Evolutionary conservation across 2,888 invertebrate genomes (phyloP), one percentile per base, ranked within the genome.

Genomic region (Protodeltote pygarga): DNA sequence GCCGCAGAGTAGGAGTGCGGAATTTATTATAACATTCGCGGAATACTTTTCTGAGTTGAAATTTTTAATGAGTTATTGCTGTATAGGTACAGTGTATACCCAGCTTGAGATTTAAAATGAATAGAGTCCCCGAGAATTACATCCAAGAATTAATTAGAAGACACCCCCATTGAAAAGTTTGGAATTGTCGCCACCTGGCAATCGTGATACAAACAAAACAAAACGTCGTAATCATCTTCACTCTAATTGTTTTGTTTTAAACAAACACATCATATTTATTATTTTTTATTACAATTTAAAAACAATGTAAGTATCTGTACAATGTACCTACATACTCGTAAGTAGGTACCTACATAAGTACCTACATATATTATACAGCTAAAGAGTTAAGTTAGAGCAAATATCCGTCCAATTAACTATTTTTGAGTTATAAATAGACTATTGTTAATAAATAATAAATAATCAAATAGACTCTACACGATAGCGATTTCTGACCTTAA

Each of bases 81-180:
- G 48, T 61, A 59, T 37, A n/a, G n/a, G n/a, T n/a, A n/a, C n/a
- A n/a, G n/a, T n/a, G n/a, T n/a, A 64, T 49, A 69, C 45, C 46
- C 48, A 68, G 57, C 57, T 52, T 57, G 57, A 63, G 65, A 73
- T 65, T 75, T 65, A 61, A 70, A 79, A 74, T 65, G 68, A 78
- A 77, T 71, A 63, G 63, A 72, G 57, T 65, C 63, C 51, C 55
- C 23, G 63, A 61, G 68, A 79, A 77, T 78, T 74, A 78, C 62
- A 75, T 73, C 57, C 73, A 77, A 79, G 75, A 84, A 83, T 83
- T 83, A 83, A 85, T 84, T 82, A 83, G 71, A 72, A 66, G 72
- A 71, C 61, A 68, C 66, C 64, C 63, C 65, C 71, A 75, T 80
- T 76, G 74, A 74, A 79, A 85, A 83, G 70, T 85, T 85, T 70